Percentiles rank a stretch among this genome's conserved stretches.
phyloP scores from a whole-genome alignment of 2,113 vertebrate species.

The Mionectes macconnelli region DNA sequence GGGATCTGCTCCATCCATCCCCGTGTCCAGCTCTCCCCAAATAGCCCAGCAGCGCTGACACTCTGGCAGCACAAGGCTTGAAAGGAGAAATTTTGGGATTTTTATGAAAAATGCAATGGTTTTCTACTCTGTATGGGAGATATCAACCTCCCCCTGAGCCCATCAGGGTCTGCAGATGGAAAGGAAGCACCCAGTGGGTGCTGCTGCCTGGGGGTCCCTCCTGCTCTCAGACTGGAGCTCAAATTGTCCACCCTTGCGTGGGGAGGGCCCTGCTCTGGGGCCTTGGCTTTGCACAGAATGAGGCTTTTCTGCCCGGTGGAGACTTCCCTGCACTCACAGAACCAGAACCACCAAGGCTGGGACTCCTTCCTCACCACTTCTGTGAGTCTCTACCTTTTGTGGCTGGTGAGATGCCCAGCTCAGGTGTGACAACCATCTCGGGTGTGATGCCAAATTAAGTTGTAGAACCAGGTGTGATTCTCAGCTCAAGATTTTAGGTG shows the following conservation, averaged over 20 bases:
- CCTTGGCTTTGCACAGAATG: background rate
- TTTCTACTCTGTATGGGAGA: background rate
- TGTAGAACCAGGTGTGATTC: background rate
- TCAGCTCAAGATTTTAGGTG: accelerated
- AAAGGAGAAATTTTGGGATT: background rate
- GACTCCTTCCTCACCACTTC: background rate
- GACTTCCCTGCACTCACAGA: background rate
- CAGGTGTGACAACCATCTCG: background rate
- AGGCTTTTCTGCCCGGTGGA: background rate
- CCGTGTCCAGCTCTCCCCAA: background rate
- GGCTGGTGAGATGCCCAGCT: background rate
- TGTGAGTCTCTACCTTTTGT: background rate
- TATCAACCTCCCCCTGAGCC: background rate
- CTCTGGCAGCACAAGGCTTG: background rate
- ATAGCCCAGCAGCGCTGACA: background rate
- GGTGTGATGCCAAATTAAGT: background rate
- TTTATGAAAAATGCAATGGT: background rate
- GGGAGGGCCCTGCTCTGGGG: background rate
- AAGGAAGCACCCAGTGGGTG: accelerated
- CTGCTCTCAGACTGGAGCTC: background rate
- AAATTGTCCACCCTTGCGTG: background rate
- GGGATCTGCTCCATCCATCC: background rate
- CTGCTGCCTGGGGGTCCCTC: background rate
- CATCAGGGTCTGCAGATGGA: background rate
- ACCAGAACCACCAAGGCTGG: background rate